Evolutionary conservation across 2,113 vertebrate species (phyloP).

Genomic region (Rana temporaria): DNA sequence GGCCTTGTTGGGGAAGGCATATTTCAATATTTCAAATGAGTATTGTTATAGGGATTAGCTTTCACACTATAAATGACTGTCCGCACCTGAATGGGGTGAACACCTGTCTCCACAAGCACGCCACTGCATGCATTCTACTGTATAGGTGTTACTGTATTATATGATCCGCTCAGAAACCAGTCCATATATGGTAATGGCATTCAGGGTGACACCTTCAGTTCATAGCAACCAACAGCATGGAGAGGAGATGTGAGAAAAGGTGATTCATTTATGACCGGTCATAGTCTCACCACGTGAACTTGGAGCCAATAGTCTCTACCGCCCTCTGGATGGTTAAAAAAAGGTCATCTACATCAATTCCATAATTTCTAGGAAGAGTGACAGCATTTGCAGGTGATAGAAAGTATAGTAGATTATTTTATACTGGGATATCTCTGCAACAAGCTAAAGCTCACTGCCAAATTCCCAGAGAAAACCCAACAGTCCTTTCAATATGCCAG

Average conservation of each 20-base stretch:
- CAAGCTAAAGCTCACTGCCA: no score
- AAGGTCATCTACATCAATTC: no score
- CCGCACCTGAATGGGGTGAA: not conserved
- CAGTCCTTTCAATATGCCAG: no score
- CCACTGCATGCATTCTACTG: not conserved
- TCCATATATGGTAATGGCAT: constrained; percentile 13
- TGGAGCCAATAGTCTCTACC: not conserved
- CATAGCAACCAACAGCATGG: not conserved
- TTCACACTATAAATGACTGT: not conserved
- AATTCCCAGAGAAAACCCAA: no score
- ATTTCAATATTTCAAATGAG: not conserved
- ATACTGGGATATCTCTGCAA: no score
- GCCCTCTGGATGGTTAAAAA: not conserved
- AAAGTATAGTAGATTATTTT: no score
- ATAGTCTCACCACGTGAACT: not conserved
- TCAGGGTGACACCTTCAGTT: not conserved
- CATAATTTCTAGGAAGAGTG: no score
- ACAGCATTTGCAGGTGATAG: no score
- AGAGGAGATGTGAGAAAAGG: not conserved
- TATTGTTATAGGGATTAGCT: not conserved
- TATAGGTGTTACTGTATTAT: not conserved
- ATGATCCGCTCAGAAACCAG: not conserved
- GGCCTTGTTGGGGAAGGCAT: not conserved
- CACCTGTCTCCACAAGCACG: not conserved
- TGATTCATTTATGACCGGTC: not conserved